phyloP scores from a whole-genome alignment of 2,797 vertebrate genomes.

The Lutjanus campechanus region DNA sequence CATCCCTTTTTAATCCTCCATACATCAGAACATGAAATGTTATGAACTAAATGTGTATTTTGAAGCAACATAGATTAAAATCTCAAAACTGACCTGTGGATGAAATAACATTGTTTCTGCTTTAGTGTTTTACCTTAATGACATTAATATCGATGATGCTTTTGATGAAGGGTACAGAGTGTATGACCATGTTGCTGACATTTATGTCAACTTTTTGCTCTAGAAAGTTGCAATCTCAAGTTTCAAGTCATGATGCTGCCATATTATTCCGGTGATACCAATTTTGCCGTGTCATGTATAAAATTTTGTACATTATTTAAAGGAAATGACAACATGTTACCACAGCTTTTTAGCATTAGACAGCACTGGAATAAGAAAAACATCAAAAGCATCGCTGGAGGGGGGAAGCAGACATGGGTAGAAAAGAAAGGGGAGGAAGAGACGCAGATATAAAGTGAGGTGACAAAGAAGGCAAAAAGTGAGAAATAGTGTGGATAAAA shows the following conservation, averaged over 20 bases:
- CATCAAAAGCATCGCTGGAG: not conserved
- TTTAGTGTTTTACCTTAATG: no score
- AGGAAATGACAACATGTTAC: not conserved
- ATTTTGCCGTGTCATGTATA: not conserved
- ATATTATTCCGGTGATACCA: not conserved
- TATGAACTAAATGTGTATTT: no score
- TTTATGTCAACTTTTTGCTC: not conserved
- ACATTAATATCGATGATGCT: not conserved
- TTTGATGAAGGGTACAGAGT: not conserved
- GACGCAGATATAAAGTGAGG: not conserved
- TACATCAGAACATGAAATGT: no score
- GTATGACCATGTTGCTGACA: not conserved
- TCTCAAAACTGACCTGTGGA: no score
- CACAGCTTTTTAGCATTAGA: not conserved
- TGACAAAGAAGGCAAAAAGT: not conserved
- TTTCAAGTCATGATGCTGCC: not conserved
- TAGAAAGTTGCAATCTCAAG: not conserved
- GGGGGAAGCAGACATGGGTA: not conserved
- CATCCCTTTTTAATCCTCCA: no score
- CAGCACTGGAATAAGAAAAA: not conserved
- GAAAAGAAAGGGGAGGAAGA: not conserved
- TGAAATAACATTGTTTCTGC: no score
- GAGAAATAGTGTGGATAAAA: not conserved
- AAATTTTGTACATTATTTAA: not conserved
- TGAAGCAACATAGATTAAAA: no score